Conservation (phyloP, 2,888 invertebrate species). For the Caenorhabditis panamensis region DNA sequence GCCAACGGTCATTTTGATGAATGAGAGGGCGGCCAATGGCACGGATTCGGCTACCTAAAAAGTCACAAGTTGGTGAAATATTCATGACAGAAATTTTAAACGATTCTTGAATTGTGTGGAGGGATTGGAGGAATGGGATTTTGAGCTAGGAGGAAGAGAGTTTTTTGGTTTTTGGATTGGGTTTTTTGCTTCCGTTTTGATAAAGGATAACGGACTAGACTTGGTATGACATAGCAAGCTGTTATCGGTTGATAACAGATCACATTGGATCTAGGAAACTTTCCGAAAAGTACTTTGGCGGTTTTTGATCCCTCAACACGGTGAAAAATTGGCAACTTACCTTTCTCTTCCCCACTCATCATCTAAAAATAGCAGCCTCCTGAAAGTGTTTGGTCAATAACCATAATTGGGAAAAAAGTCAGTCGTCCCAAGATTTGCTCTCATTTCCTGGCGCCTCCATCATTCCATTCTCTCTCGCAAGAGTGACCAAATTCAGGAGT, state of each 20-base stretch:
- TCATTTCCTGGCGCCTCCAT: slow-evolving; percentile 16
- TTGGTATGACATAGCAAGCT: no score
- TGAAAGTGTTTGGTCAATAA: slow-evolving; percentile 1
- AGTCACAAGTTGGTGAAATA: slow-evolving; percentile 25
- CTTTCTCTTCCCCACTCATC: not conserved
- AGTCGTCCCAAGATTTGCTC: not conserved
- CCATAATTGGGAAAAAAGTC: slow-evolving; percentile 13
- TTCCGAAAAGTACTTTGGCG: no score
- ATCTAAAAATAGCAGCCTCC: not conserved
- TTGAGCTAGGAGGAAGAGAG: not conserved
- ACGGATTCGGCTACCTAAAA: slow-evolving; percentile 9
- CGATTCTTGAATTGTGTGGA: slow-evolving; percentile 14
- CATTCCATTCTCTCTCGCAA: slow-evolving; percentile 18
- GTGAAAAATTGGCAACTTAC: no score
- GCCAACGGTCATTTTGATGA: not conserved
- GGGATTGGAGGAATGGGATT: not conserved
- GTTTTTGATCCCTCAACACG: no score
- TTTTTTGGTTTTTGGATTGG: not conserved
- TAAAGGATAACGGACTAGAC: not conserved
- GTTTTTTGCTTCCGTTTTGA: no score
- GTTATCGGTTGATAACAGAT: no score
- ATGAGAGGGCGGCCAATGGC: not conserved
- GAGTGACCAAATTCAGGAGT: slow-evolving; percentile 46
- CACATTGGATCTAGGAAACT: no score
- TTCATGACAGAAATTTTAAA: slow-evolving; percentile 31